Evolutionary conservation across 23 tunicate genomes (phyloP).

Genomic region (Halocynthia roretzi): DNA sequence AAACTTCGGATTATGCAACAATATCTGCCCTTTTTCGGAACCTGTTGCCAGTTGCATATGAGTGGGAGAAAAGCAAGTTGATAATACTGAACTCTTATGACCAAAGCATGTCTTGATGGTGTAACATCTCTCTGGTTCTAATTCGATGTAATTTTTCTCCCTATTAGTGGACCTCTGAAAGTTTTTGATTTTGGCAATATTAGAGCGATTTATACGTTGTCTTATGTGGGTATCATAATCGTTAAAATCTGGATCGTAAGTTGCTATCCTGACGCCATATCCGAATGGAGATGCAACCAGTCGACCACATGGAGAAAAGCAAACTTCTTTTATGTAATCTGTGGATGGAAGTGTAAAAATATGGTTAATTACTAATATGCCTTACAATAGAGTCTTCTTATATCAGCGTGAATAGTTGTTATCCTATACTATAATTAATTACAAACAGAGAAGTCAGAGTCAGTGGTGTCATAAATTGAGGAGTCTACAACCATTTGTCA

Average conservation of each 20-base stretch:
- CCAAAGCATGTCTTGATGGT: slow-evolving; percentile 50
- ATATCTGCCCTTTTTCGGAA: slow-evolving; percentile 43
- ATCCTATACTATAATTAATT: too few relatives aligned
- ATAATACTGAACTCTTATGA: slow-evolving; percentile 51
- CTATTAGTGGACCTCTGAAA: background rate
- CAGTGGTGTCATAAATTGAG: too few relatives aligned
- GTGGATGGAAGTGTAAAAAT: background rate
- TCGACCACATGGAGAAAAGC: slow-evolving; percentile 73
- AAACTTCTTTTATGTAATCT: slow-evolving; percentile 52
- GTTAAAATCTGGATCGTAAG: slow-evolving; percentile 23
- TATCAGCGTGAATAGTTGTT: too few relatives aligned
- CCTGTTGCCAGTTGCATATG: slow-evolving; percentile 73
- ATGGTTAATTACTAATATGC: too few relatives aligned
- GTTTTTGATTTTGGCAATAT: slow-evolving; percentile 8
- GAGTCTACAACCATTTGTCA: too few relatives aligned
- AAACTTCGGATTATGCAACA: slow-evolving; percentile 42
- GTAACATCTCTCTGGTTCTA: slow-evolving; percentile 6
- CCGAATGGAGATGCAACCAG: slow-evolving; percentile 67
- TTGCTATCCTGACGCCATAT: slow-evolving; percentile 40
- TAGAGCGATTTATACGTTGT: background rate
- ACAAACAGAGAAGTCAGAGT: too few relatives aligned
- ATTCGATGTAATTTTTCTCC: background rate
- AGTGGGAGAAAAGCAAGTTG: slow-evolving; percentile 58
- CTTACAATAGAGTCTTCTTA: too few relatives aligned
- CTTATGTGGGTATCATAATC: slow-evolving; percentile 63